These are phyloP conservation scores for Chesias legatella DNA, from an alignment of 2,888 invertebrate species.

Conservation along the genomic window DNA sequence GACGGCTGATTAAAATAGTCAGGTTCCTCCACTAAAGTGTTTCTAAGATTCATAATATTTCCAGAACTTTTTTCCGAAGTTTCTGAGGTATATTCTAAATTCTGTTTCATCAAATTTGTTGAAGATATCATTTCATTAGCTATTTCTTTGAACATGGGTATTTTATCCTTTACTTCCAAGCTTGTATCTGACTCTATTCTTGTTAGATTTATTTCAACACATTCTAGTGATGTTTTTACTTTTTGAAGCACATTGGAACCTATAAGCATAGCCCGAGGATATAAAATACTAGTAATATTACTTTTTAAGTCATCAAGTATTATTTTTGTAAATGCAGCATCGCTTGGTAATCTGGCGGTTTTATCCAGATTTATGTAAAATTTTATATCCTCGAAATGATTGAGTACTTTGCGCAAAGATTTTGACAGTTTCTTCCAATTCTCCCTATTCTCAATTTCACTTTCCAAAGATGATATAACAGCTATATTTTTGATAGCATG, in stretches of 20 bases:
- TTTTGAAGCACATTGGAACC: slow-evolving; percentile 27
- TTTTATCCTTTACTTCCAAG: slow-evolving; percentile 67
- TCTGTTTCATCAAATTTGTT: slow-evolving; percentile 31
- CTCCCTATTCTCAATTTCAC: slow-evolving; percentile 26
- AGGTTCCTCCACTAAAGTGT: background rate
- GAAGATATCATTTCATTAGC: slow-evolving; percentile 37
- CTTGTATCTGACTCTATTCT: slow-evolving; percentile 47
- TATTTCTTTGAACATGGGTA: slow-evolving; percentile 61
- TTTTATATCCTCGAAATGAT: slow-evolving; percentile 73
- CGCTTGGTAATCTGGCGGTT: slow-evolving; percentile 68
- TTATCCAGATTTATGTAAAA: slow-evolving; percentile 73
- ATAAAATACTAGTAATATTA: slow-evolving; percentile 39
- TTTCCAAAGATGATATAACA: slow-evolving; percentile 29
- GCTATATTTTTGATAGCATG: slow-evolving; percentile 54
- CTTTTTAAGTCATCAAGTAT: slow-evolving; percentile 56
- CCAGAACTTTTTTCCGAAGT: background rate
- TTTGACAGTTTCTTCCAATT: slow-evolving; percentile 53
- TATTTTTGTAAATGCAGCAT: slow-evolving; percentile 64
- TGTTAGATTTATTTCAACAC: slow-evolving; percentile 35
- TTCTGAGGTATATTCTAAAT: slow-evolving; percentile 10
- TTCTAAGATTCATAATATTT: background rate
- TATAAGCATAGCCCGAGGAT: slow-evolving; percentile 30
- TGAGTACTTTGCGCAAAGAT: slow-evolving; percentile 55
- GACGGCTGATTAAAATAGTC: no score
- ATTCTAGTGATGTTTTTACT: slow-evolving; percentile 31